Percentiles rank a stretch among this genome's conserved stretches.
Conservation (phyloP, 2,797 vertebrate genomes). For the Carcharodon carcharias region DNA sequence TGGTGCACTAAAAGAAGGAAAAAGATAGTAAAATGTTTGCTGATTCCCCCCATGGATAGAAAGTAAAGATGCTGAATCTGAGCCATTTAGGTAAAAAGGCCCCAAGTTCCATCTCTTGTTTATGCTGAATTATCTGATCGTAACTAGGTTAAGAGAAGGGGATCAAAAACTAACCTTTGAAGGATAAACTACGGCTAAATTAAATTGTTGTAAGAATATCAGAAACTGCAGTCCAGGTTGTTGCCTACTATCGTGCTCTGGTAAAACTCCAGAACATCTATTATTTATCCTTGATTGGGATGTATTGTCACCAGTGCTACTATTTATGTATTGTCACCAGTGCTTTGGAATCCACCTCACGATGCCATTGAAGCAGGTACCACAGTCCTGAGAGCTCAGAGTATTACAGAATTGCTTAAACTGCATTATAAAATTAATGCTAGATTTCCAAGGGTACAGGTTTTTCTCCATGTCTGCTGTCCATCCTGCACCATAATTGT, state of each 20-base stretch:
- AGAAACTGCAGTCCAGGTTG: neutral
- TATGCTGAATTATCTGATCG: neutral
- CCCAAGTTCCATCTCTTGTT: neutral
- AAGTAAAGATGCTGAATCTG: neutral
- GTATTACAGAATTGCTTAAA: neutral
- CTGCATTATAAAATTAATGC: neutral
- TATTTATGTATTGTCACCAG: neutral
- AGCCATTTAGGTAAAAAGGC: neutral
- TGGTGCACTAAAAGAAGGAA: neutral
- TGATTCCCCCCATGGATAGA: neutral
- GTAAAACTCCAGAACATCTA: neutral
- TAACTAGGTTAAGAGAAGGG: neutral
- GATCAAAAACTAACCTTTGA: neutral
- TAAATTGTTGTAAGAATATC: neutral
- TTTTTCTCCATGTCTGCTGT: neutral
- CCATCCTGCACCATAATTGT: neutral
- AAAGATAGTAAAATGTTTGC: neutral
- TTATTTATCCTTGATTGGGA: neutral
- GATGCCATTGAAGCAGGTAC: neutral
- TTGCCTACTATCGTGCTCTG: neutral
- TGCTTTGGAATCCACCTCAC: neutral
- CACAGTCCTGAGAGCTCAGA: neutral
- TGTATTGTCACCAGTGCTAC: neutral
- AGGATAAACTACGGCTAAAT: neutral
- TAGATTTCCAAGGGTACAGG: neutral